Conservation (phyloP, 2,888 invertebrate genomes). For the Latrodectus hesperus region DNA sequence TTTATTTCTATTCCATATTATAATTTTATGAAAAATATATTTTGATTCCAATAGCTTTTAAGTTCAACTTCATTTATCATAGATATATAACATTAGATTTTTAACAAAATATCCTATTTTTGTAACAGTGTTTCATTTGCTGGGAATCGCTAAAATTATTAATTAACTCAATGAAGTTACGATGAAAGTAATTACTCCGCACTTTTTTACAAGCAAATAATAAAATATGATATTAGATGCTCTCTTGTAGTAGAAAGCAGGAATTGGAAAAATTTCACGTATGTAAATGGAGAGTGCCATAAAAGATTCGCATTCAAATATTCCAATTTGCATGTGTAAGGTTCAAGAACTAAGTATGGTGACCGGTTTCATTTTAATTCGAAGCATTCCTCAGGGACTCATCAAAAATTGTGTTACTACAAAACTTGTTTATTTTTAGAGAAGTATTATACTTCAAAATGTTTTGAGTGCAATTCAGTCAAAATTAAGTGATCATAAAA, state of each 20-base stretch:
- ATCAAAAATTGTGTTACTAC: no score
- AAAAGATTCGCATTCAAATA: slow-evolving; percentile 42
- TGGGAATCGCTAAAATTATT: slow-evolving; percentile 2
- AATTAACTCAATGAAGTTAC: slow-evolving; percentile 17
- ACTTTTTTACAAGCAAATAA: neutral
- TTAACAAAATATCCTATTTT: no score
- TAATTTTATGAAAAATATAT: no score
- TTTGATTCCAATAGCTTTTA: no score
- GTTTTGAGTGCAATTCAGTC: no score
- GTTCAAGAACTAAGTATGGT: slow-evolving; percentile 10
- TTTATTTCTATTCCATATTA: no score
- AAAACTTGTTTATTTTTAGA: no score
- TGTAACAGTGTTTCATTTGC: no score
- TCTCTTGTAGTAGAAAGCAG: neutral
- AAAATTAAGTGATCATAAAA: no score
- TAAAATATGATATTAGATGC: slow-evolving; percentile 1
- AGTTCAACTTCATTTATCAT: no score
- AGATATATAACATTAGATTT: no score
- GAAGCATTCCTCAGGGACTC: slow-evolving; percentile 19
- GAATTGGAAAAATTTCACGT: slow-evolving; percentile 12
- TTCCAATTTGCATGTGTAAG: slow-evolving; percentile 42
- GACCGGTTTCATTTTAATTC: slow-evolving; percentile 31
- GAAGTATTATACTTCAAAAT: no score
- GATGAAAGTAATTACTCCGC: slow-evolving; percentile 1
- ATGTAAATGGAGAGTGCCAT: slow-evolving; percentile 27